Base-by-base conservation (phyloP, 2,888 invertebrate genomes). In the Cyclophora punctaria region DNA sequence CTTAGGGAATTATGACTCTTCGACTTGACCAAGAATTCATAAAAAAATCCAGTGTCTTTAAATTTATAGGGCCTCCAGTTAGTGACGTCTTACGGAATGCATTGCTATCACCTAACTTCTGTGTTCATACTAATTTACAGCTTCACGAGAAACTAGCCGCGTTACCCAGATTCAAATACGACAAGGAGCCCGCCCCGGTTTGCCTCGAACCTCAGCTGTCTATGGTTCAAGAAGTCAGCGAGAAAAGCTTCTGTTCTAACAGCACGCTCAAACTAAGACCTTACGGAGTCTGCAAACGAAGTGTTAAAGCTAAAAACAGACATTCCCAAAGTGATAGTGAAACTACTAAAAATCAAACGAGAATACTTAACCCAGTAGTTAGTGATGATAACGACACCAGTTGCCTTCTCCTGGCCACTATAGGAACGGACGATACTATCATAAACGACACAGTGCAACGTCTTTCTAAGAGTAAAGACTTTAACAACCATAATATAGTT, bases 91-190 rank as follows among this genome's bases (percentile, higher is more conserved):
- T 20, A 20, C 20, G 20, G 20, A 20, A 20, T 20, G 20, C 20
- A 20, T 20, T 20, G 20, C 20, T 20, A 20, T 20, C 20, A 20
- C 20, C 20, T 20, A 20, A 20, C 20, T 20, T 20, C 20, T 20
- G 20, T 20, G 20, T 20, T 47, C 37, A 47, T 34, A n/a, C 35
- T 45, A 6, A 1, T 20, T 77, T 78, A 45, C 77, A 86, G 86
- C 73, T 85, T 2, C 77, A 71, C 34, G 80, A 80, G 34, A 84
- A 71, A 55, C 52, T 85, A 58, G 68, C 68, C 35, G 71, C 71
- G 2, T 63, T 82, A 41, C 78, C 84, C 3, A 57, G 56, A 3
- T 67, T 62, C 46, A 56, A 47, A 47, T 80, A 66, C 47, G 72
- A 74, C n/a, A 80, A 73, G 53, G 68, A 75, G 48, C 63, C 67